A percentile compares a stretch with the other conserved stretches of the same genome.
Evolutionary conservation across 2,888 invertebrate genomes (phyloP).

Genomic region (Heliconius hortense): DNA sequence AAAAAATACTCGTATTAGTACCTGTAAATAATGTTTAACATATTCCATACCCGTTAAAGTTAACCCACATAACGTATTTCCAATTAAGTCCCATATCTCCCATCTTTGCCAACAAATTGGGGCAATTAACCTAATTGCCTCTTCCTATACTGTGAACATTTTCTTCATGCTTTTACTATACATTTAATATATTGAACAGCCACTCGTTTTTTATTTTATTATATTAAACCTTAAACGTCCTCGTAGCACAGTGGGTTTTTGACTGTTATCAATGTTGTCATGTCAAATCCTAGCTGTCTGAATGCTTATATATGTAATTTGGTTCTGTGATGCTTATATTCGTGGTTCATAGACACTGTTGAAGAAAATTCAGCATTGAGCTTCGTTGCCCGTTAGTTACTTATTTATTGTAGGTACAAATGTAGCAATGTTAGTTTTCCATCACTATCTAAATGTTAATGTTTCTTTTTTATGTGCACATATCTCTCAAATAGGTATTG

Average conservation of each 20-base stretch:
- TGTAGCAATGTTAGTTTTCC: too few species aligned
- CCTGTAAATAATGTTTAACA: constrained; percentile 1
- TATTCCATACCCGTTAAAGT: background rate
- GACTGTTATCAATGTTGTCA: background rate
- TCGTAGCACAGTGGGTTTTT: background rate
- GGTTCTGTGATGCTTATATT: too few species aligned
- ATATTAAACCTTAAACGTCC: background rate
- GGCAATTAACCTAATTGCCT: constrained; percentile 41
- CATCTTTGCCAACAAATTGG: constrained; percentile 40
- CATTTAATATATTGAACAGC: background rate
- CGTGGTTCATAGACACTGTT: too few species aligned
- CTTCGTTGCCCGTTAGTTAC: too few species aligned
- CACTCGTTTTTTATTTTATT: background rate
- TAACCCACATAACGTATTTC: constrained; percentile 22
- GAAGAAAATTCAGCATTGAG: too few species aligned
- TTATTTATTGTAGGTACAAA: too few species aligned
- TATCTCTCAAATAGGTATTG: too few species aligned
- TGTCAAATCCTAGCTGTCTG: background rate
- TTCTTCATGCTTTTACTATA: constrained; percentile 15
- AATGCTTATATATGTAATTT: background rate
- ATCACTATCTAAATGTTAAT: too few species aligned
- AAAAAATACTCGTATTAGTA: background rate
- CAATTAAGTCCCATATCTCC: constrained; percentile 31
- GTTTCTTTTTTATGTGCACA: too few species aligned
- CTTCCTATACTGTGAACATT: constrained; percentile 31